These are phyloP conservation scores for Thamnophis elegans DNA, from an alignment of 2,797 vertebrate genomes.

Conservation along the genomic window DNA sequence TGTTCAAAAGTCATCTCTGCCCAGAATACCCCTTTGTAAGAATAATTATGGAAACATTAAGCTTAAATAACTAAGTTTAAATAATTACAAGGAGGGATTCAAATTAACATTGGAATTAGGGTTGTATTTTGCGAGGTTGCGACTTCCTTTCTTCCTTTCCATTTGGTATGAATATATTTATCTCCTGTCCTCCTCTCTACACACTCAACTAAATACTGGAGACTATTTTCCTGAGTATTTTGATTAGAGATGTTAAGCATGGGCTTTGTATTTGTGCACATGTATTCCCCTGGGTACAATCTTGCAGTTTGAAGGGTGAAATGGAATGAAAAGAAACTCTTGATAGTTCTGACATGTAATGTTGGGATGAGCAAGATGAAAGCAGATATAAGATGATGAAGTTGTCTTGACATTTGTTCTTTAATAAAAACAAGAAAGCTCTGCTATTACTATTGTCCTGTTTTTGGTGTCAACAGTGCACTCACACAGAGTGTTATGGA, in stretches of 20 bases:
- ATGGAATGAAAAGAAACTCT: slow-evolving; percentile 1
- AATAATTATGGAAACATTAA: background rate
- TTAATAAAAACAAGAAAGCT: background rate
- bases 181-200: rapidly evolving
- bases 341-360: background rate
- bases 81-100: background rate
- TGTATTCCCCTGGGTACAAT: background rate
- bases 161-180: background rate
- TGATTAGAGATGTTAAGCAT: background rate
- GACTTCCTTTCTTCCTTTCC: background rate
- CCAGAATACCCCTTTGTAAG: background rate
- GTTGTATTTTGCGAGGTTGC: background rate
- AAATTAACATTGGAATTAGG: background rate
- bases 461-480: background rate
- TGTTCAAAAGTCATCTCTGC: background rate
- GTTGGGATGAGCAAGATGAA: background rate
- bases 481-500: background rate
- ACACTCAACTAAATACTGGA: background rate
- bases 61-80: background rate
- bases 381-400: background rate
- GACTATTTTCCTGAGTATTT: background rate
- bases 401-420: slow-evolving; percentile 1
- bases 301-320: slow-evolving; percentile 13
- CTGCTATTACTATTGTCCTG: background rate
- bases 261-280: background rate